Conservation (phyloP, 1,140 invertebrate species). For the Microplitis mediator region DNA sequence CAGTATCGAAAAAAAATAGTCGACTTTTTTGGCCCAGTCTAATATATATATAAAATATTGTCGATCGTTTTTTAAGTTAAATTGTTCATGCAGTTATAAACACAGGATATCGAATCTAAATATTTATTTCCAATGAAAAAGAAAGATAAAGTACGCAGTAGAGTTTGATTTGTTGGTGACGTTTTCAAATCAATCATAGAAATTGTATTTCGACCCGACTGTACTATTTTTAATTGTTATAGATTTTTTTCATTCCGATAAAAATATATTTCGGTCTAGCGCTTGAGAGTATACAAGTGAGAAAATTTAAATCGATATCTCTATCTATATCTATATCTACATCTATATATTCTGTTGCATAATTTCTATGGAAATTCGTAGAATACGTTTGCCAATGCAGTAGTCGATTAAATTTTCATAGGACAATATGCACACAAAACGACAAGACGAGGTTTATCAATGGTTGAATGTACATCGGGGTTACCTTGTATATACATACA, state of each 20-base stretch:
- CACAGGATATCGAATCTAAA: not conserved
- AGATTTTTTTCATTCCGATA: not conserved
- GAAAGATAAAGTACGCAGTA: not conserved
- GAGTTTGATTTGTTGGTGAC: conserved; percentile 26
- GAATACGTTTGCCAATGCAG: not conserved
- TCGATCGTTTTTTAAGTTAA: too few species aligned
- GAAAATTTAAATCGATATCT: too few species aligned
- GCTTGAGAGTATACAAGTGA: not conserved
- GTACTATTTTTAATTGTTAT: conserved; percentile 18
- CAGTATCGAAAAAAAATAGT: too few species aligned
- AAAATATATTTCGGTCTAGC: not conserved
- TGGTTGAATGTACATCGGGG: not conserved
- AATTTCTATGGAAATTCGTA: conserved; percentile 23
- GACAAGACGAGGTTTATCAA: conserved; percentile 10
- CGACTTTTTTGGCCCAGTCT: too few species aligned
- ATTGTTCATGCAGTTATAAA: not conserved
- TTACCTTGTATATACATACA: not conserved
- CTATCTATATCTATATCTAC: not conserved
- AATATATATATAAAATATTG: too few species aligned
- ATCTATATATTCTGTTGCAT: not conserved
- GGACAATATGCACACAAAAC: not conserved
- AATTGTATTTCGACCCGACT: not conserved
- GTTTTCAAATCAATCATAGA: conserved; percentile 24
- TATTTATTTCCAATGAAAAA: conserved; percentile 6
- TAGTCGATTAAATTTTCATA: conserved; percentile 12